Percentiles rank a stretch among this genome's conserved stretches.
Evolutionary conservation across 1,140 invertebrate species (phyloP).

Genomic region (Streblospio benedicti): DNA sequence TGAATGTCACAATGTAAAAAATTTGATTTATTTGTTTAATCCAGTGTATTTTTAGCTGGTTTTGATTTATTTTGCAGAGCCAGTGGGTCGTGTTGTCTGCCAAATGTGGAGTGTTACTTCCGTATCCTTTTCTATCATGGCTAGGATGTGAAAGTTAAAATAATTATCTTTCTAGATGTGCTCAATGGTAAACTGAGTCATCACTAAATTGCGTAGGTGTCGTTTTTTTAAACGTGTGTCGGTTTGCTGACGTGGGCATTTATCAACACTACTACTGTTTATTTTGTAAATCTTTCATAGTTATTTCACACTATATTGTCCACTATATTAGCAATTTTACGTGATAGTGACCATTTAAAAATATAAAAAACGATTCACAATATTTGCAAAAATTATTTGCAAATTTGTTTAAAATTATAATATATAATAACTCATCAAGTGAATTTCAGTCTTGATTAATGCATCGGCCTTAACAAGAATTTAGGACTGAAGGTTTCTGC

Average conservation of each 20-base stretch:
- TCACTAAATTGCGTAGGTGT: constrained; percentile 59
- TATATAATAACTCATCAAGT: too few species aligned
- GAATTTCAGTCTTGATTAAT: too few species aligned
- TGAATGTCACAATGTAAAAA: too few species aligned
- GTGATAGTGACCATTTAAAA: too few species aligned
- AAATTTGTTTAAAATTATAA: too few species aligned
- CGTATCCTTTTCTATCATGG: constrained; percentile 56
- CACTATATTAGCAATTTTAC: too few species aligned
- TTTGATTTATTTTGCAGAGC: constrained; percentile 45
- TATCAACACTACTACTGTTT: constrained; percentile 22
- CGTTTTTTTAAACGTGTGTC: constrained; percentile 59
- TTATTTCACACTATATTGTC: too few species aligned
- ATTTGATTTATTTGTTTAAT: too few species aligned
- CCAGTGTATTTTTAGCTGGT: too few species aligned
- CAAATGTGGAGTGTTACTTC: constrained; percentile 57
- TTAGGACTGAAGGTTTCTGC: constrained; percentile 54
- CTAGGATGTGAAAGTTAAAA: background rate
- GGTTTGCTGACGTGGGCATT: constrained; percentile 64
- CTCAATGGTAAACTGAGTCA: background rate
- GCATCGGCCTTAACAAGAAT: background rate
- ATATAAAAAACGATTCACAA: too few species aligned
- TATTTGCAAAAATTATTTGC: too few species aligned
- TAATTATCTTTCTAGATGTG: background rate
- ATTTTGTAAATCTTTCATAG: background rate
- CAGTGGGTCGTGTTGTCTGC: constrained; percentile 70